Evolutionary conservation across 2,113 vertebrate species (phyloP), one percentile per base, ranked within the genome.

Genomic region (Colaptes auratus): DNA sequence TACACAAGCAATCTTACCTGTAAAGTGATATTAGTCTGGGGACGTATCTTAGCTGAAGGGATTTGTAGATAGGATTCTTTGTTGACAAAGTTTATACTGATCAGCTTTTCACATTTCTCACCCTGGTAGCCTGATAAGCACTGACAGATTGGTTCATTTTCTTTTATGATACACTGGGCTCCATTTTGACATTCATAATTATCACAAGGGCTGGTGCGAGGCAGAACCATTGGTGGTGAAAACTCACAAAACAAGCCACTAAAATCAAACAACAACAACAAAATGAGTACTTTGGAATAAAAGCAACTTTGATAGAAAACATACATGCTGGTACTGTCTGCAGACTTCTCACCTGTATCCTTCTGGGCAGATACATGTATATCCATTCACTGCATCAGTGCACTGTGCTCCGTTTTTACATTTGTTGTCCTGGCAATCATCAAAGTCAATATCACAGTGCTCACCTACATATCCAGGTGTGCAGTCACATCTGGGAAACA

Each of bases 241-340:
- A 99, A 98, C 92, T 99, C 99, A 75, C 99, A 99, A 96, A 99
- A 99, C 82, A 99, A 96, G 50, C 99, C 99, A 25, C 99, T 99
- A 91, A 24, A 86, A 35, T 48, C 14, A 93, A 91, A 85, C 1
- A 93, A 82, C 14, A 44, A 44, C 42, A 74, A 82, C 33, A 74
- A 75, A 73, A 86, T 48, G 31, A 84, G 25, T 44, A 59, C 78
- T 72, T 78, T 24, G 65, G 71, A 55, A 33, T 24, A 63, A 82
- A 16, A 3, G 17, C 15, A 56, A 8, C 12, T 46, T 15, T 21
- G 27, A 60, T 31, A 7, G 39, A 60, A 53, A 30, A 33, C 3
- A 76, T 11, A 12, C 5, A 2, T 12, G 12, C 46, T 75, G 60
- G 5, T 53, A 42, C 4, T 33, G 15, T 5, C 10, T 42, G 52